phyloP scores from a whole-genome alignment of 2,888 invertebrate species.

The Agrilus biguttatus region DNA sequence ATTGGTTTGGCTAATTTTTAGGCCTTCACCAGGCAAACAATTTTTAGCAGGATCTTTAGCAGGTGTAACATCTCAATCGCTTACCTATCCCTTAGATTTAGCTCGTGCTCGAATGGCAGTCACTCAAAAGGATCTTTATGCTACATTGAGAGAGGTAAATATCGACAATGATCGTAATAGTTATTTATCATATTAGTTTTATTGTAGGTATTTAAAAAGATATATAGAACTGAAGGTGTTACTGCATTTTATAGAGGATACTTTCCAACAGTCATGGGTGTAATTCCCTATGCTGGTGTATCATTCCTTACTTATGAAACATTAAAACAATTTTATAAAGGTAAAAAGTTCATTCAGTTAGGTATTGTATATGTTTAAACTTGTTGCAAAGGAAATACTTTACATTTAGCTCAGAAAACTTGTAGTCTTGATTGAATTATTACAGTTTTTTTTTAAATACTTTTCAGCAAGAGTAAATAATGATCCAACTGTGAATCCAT shows the following conservation, averaged over 20 bases:
- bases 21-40: slow-evolving; percentile 35
- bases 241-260: slow-evolving; percentile 72
- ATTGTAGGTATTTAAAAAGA: slow-evolving; percentile 35
- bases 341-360: slow-evolving; percentile 32
- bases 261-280: slow-evolving; percentile 80
- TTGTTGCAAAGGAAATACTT: too few species aligned
- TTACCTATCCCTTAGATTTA: slow-evolving; percentile 93
- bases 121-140: slow-evolving; percentile 63
- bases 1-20: slow-evolving; percentile 9
- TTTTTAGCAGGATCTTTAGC: slow-evolving; percentile 89
- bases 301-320: slow-evolving; percentile 97
- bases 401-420: too few species aligned
- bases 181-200: background rate
- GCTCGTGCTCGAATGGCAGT: slow-evolving; percentile 97
- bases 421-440: too few species aligned
- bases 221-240: slow-evolving; percentile 64
- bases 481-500: slow-evolving; percentile 25
- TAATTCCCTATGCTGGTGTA: slow-evolving; percentile 92
- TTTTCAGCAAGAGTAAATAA: slow-evolving; percentile 19
- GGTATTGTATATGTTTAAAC: background rate
- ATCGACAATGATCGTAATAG: background rate
- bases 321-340: slow-evolving; percentile 64
- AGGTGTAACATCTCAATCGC: slow-evolving; percentile 84
- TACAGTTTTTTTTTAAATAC: slow-evolving; percentile 2
- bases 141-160: slow-evolving; percentile 39